Percentiles rank a stretch among this genome's conserved stretches.
These are phyloP conservation scores for Dreissena polymorpha DNA, from an alignment of 1,140 invertebrate species.

Conservation along the genomic window DNA sequence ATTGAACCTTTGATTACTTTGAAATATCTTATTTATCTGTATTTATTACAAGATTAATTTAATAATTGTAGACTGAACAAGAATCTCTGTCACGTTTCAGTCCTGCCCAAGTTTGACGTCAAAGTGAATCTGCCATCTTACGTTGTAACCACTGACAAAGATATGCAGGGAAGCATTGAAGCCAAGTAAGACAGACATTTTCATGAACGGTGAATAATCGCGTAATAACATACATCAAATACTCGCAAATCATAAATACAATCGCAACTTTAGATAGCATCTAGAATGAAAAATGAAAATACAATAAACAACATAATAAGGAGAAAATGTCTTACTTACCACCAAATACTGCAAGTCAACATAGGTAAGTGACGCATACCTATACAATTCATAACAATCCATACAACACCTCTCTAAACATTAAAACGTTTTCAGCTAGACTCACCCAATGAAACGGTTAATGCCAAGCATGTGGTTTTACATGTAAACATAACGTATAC, in stretches of 20 bases:
- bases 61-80: too few species aligned
- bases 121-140: constrained; percentile 20
- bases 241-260: neutral
- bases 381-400: too few species aligned
- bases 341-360: neutral
- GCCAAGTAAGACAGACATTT: constrained; percentile 14
- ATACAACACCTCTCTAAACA: too few species aligned
- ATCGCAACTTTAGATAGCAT: neutral
- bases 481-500: too few species aligned
- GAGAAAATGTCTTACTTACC: neutral
- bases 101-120: constrained; percentile 43
- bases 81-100: constrained; percentile 2
- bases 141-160: constrained; percentile 31
- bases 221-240: neutral
- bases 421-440: too few species aligned
- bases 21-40: too few species aligned
- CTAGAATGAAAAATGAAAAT: neutral
- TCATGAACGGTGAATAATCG: neutral
- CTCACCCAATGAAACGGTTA: too few species aligned
- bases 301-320: neutral
- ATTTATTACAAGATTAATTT: too few species aligned
- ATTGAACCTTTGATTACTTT: too few species aligned
- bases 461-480: too few species aligned
- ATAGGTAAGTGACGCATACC: too few species aligned
- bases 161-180: constrained; percentile 14